phyloP scores from a whole-genome alignment of 92 coral and sea anemone genomes.

The Phymanthus crucifer region DNA sequence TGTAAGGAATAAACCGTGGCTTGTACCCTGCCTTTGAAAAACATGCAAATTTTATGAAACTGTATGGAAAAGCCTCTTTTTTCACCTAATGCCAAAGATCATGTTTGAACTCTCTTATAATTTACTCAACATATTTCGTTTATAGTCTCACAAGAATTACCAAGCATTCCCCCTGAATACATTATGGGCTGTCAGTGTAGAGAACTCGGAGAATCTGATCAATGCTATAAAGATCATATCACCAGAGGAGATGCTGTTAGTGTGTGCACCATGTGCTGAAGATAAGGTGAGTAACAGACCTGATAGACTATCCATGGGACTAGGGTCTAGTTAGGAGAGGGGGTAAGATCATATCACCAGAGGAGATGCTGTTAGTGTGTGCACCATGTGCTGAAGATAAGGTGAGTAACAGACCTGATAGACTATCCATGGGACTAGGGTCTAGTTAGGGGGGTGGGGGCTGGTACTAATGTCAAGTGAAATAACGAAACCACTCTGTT shows the following conservation, averaged over 20 bases:
- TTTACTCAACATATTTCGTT: no score
- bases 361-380: conserved; percentile 77
- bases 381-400: conserved; percentile 81
- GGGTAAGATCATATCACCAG: conserved; percentile 77
- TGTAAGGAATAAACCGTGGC: no score
- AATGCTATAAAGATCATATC: conserved; percentile 86
- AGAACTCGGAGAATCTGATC: conserved; percentile 73
- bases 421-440: background rate
- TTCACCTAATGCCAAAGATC: no score
- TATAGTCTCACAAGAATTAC: conserved; percentile 82
- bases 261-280: conserved; percentile 77
- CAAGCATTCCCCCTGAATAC: conserved; percentile 81
- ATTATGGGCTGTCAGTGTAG: conserved; percentile 92
- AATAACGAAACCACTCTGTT: background rate
- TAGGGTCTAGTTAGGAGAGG: background rate
- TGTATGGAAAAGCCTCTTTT: no score
- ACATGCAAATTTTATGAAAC: no score
- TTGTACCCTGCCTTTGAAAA: no score
- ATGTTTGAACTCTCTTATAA: no score
- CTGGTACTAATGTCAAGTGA: background rate
- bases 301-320: background rate
- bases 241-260: conserved; percentile 82
- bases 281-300: conserved; percentile 62
- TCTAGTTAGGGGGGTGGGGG: background rate
- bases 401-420: conserved; percentile 33